These are phyloP conservation scores for Zele albiditarsus DNA, from an alignment of 2,888 invertebrate species.

Conservation along the genomic window DNA sequence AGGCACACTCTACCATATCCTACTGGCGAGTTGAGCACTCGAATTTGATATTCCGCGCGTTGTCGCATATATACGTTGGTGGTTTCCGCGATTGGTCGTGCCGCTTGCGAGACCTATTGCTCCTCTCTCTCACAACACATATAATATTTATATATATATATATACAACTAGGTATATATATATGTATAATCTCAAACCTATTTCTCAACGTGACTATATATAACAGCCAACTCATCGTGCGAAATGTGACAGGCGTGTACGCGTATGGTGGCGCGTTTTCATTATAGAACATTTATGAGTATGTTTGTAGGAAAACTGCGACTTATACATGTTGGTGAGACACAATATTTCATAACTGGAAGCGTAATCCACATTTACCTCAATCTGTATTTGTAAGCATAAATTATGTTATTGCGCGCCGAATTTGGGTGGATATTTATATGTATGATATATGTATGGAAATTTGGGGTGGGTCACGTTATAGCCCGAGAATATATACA, in stretches of 20 bases:
- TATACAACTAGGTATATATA: conserved; percentile 8
- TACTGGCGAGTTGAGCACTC: conserved; percentile 6
- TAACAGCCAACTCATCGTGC: conserved; percentile 22
- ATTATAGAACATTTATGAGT: conserved; percentile 30
- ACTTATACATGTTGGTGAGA: neutral
- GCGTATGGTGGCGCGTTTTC: conserved; percentile 45
- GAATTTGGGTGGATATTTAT: neutral
- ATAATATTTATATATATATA: conserved; percentile 27
- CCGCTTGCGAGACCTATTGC: neutral
- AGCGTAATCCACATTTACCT: neutral
- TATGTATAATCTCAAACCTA: neutral
- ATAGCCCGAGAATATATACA: no score
- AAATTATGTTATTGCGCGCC: neutral
- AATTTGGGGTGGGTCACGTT: no score
- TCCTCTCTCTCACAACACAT: conserved; percentile 8
- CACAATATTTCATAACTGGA: no score
- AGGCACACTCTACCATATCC: neutral
- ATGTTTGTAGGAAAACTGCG: conserved; percentile 24
- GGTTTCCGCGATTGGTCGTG: conserved; percentile 14
- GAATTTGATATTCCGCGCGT: conserved; percentile 31
- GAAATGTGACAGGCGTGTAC: conserved; percentile 25
- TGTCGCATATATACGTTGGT: conserved; percentile 4
- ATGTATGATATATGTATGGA: no score
- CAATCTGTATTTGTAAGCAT: neutral
- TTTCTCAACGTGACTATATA: conserved; percentile 11